A percentile compares a stretch with the other conserved stretches of the same genome.
phyloP scores from a whole-genome alignment of 2,888 invertebrate genomes.

The Rotaria sp. region DNA sequence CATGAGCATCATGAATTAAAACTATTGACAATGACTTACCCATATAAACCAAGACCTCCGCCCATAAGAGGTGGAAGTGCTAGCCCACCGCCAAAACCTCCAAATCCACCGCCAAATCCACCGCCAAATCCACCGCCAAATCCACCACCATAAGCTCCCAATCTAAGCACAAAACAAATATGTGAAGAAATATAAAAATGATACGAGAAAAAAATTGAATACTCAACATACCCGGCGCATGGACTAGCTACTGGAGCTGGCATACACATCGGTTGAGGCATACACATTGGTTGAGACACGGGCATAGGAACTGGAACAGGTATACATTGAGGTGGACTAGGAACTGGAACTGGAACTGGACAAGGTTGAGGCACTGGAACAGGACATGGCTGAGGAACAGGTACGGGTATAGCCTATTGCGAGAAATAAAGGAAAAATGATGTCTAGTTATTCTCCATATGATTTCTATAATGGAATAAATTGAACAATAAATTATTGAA shows the following conservation, averaged over 20 bases:
- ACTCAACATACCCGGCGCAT: neutral
- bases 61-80: neutral
- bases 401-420: neutral
- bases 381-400: slow-evolving; percentile 21
- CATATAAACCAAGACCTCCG: neutral
- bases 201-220: neutral
- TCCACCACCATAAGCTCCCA: neutral
- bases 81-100: neutral
- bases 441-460: neutral
- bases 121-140: neutral
- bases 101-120: neutral
- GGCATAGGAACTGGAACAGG: neutral
- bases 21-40: neutral
- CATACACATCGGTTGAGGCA: neutral
- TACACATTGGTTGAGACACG: neutral
- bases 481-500: neutral
- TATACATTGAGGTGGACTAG: slow-evolving; percentile 14
- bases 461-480: neutral
- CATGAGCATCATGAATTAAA: neutral
- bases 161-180: neutral
- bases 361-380: slow-evolving; percentile 30
- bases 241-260: neutral
- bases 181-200: neutral
- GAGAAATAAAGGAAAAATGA: neutral
- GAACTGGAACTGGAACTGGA: slow-evolving; percentile 22